These are phyloP conservation scores for Heliconius hewitsoni DNA, from an alignment of 1,140 invertebrate species.

Conservation along the genomic window DNA sequence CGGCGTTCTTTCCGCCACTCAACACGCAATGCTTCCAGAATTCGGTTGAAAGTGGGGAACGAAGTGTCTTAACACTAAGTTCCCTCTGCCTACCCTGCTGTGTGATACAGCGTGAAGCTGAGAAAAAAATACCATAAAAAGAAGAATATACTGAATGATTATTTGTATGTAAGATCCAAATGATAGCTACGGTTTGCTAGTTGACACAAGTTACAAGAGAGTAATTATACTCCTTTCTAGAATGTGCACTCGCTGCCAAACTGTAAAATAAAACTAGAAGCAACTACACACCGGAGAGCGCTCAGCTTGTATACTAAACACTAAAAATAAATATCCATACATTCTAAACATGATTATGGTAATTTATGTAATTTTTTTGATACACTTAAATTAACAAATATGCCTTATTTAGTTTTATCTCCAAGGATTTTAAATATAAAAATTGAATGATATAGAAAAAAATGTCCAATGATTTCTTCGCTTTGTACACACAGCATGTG, in stretches of 20 bases:
- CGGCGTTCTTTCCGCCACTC: no score
- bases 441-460: no score
- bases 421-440: no score
- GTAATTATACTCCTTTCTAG: conserved; percentile 7
- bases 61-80: no score
- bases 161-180: neutral
- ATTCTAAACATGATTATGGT: neutral
- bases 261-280: neutral
- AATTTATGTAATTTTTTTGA: neutral
- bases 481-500: no score
- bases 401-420: no score
- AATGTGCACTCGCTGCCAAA: neutral
- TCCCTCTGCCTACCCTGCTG: no score
- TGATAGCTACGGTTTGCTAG: neutral
- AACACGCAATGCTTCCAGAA: no score
- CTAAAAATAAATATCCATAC: neutral
- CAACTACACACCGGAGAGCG: conserved; percentile 4
- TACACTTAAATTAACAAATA: neutral
- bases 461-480: no score
- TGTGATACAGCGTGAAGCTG: no score
- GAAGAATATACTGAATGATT: neutral
- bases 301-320: neutral
- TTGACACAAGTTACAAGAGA: conserved; percentile 21
- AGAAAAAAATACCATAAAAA: neutral
- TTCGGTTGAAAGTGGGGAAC: no score